Evolutionary conservation across 2,797 vertebrate genomes (phyloP).

Genomic region (Linurgus olivaceus): DNA sequence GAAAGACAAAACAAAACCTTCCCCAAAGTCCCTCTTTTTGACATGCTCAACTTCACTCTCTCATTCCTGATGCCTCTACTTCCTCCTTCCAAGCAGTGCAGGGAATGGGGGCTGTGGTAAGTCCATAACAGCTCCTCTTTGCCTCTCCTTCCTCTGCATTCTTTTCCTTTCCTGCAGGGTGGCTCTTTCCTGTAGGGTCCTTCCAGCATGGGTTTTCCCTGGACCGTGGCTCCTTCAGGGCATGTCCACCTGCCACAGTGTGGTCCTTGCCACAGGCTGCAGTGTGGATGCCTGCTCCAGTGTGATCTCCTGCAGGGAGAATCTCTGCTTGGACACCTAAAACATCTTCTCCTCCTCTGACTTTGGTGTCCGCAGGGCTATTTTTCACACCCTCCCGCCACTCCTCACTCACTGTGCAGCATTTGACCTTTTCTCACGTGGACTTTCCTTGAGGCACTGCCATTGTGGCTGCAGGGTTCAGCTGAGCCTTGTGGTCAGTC

Average conservation of each 20-base stretch:
- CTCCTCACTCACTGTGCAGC: not conserved
- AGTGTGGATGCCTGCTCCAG: not conserved
- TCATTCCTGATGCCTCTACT: not conserved
- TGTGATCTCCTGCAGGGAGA: not conserved
- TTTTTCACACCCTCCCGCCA: not conserved
- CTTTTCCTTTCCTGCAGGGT: not conserved
- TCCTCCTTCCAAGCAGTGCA: not conserved
- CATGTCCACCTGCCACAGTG: not conserved
- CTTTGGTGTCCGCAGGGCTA: not conserved
- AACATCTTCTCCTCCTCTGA: not conserved
- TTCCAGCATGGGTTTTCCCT: accelerated
- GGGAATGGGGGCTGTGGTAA: not conserved
- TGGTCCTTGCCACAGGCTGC: not conserved
- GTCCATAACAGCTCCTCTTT: not conserved
- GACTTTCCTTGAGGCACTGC: not conserved
- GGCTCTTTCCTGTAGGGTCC: not conserved
- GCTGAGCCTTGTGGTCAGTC: not conserved
- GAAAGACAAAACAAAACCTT: not conserved
- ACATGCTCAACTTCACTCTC: not conserved
- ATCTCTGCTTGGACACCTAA: not conserved
- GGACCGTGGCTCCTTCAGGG: not conserved
- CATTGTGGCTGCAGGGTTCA: not conserved
- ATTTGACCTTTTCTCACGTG: not conserved
- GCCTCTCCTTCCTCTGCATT: not conserved
- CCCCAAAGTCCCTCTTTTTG: not conserved